Evolutionary conservation across 2,113 vertebrate species (phyloP).

Genomic region (Cebus imitator): DNA sequence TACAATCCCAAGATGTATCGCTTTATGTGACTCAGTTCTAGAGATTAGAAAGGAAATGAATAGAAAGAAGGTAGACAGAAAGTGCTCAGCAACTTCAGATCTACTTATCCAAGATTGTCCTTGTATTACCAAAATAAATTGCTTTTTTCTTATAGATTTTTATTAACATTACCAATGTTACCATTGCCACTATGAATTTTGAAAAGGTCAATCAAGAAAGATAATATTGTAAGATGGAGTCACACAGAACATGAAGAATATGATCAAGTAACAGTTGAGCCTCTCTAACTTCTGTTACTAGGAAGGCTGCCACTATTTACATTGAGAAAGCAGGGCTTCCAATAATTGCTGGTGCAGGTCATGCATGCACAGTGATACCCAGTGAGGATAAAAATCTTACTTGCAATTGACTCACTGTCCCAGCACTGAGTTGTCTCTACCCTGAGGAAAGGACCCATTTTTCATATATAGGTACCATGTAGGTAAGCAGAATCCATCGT

Average conservation of each 20-base stretch:
- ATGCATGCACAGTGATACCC: neutral
- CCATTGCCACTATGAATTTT: neutral
- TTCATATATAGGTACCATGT: neutral
- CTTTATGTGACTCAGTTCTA: neutral
- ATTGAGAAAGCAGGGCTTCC: neutral
- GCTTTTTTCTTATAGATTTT: neutral
- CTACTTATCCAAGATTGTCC: neutral
- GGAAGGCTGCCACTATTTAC: neutral
- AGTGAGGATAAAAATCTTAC: neutral
- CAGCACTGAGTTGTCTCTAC: neutral
- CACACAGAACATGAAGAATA: neutral
- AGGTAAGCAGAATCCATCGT: neutral
- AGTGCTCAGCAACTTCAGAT: neutral
- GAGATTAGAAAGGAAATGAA: neutral
- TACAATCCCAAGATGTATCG: neutral
- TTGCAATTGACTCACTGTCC: neutral
- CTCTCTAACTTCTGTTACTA: neutral
- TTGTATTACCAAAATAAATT: constrained; percentile 8
- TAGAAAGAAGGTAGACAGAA: neutral
- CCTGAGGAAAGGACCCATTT: neutral
- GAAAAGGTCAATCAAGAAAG: neutral
- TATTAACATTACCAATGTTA: neutral
- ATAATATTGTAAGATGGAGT: neutral
- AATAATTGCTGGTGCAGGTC: neutral
- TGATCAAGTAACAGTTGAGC: neutral